A percentile compares a stretch with the other conserved stretches of the same genome.
phyloP scores from a whole-genome alignment of 1,140 invertebrate species.

The Drosophila ohnishii region DNA sequence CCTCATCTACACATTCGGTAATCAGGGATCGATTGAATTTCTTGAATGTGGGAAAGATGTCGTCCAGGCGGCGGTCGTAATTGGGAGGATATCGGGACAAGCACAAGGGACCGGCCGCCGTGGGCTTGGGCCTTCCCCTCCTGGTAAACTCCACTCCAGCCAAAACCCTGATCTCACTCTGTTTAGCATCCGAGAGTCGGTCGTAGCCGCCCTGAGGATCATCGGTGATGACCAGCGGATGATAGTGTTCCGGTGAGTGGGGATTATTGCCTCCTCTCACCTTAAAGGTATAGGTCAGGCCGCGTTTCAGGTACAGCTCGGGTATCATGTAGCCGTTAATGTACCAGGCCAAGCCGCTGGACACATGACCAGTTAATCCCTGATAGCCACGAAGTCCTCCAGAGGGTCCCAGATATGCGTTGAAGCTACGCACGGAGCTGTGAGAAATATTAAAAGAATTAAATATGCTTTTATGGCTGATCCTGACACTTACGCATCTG shows the following conservation, averaged over 20 bases:
- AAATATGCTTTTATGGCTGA: no score
- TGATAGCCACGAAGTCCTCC: constrained; percentile 90
- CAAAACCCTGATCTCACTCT: constrained; percentile 90
- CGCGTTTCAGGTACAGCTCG: constrained; percentile 93
- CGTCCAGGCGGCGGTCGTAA: constrained; percentile 90
- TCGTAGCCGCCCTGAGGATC: constrained; percentile 93
- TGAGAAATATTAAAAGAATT: neutral
- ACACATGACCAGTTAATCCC: constrained; percentile 86
- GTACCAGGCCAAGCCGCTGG: constrained; percentile 83
- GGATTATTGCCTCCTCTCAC: constrained; percentile 95
- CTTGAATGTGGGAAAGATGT: constrained; percentile 90
- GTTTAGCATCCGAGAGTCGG: constrained; percentile 88
- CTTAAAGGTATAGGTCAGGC: constrained; percentile 92
- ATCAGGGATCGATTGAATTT: constrained; percentile 91
- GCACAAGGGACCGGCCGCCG: constrained; percentile 92
- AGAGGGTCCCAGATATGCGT: constrained; percentile 90
- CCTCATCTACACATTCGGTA: constrained; percentile 88
- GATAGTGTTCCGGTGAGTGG: constrained; percentile 93
- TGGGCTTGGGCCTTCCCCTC: constrained; percentile 90
- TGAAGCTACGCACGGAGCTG: constrained; percentile 88
- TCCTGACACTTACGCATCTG: constrained; percentile 85
- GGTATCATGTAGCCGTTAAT: constrained; percentile 93
- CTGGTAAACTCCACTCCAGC: constrained; percentile 93
- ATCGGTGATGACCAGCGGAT: constrained; percentile 96
- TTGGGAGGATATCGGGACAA: constrained; percentile 86